Evolutionary conservation across 1,140 invertebrate genomes (phyloP), one percentile per base, ranked within the genome.

Genomic region (Diuraphis noxia): DNA sequence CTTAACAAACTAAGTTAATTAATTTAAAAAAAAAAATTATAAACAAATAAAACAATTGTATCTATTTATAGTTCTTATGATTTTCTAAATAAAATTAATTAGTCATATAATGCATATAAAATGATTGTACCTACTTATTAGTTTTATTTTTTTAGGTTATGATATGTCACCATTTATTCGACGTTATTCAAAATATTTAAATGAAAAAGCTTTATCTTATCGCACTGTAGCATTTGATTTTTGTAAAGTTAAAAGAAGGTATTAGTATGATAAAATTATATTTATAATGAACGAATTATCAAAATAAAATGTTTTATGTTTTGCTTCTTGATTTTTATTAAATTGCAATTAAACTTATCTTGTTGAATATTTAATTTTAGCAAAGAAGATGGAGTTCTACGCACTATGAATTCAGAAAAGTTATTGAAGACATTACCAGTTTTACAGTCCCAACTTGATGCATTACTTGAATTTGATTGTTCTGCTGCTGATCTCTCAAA

Each of bases 141-240:
- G 8, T 49, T 49, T 85, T 34, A 85, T 88, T 92, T 92, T 94
- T 94, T 93, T 95, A 99, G 99, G 98, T 92, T 99, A 99, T 95
- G 99, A 99, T 94, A 99, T 99, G 98, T 99, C 99, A 88, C 98
- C 98, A 92, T 99, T 99, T 94, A 99, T 99, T 93, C 96, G 99
- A 94, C 96, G 98, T 93, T 99, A 99, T 95, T 98, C 99, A 92
- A 98, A 98, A 95, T 99, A 99, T 95, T 95, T 99, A 93, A 99
- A 99, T 94, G 98, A 99, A 94, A 99, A 99, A 94, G 98, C 99
- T 89, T 95, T 99, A 92, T 99, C 99, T 38, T 99, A 99, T 95
- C 96, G 99, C 94, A 97, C 97, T 77, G 98, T 99, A 93, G 99
- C 99, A 92, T 99, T 99, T 94, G 99, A 99, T 95, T 99, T 99